These are phyloP conservation scores for Saxidomus purpurata DNA, from an alignment of 1,140 invertebrate genomes.

Conservation along the genomic window DNA sequence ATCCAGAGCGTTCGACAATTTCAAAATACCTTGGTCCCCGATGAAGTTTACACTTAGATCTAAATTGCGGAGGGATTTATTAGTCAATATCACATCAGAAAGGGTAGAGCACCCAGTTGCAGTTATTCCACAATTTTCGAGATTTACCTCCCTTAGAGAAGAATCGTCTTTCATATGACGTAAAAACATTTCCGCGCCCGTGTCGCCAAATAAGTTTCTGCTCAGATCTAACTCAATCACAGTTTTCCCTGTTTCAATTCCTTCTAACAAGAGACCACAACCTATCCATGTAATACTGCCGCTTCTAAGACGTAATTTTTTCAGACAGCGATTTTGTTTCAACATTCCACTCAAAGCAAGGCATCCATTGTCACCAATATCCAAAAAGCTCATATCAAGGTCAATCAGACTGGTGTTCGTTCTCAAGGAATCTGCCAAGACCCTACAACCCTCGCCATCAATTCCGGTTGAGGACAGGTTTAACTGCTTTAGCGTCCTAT, in stretches of 20 bases:
- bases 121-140: conserved; percentile 84
- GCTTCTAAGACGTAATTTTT: conserved; percentile 80
- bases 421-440: conserved; percentile 74
- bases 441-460: conserved; percentile 74
- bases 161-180: conserved; percentile 78
- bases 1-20: conserved; percentile 80
- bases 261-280: conserved; percentile 79
- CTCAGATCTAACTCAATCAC: conserved; percentile 81
- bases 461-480: conserved; percentile 83
- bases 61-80: conserved; percentile 79
- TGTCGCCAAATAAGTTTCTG: conserved; percentile 81
- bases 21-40: conserved; percentile 78
- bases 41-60: conserved; percentile 84
- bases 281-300: conserved; percentile 81
- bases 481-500: conserved; percentile 77
- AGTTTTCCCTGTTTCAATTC: conserved; percentile 74
- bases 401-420: conserved; percentile 76
- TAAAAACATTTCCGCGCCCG: conserved; percentile 78
- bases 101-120: conserved; percentile 76
- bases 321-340: conserved; percentile 78
- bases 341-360: conserved; percentile 80
- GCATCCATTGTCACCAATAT: conserved; percentile 80
- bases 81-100: conserved; percentile 78
- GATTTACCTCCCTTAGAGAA: conserved; percentile 77
- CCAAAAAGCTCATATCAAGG: conserved; percentile 83